Percentiles rank a stretch among this genome's conserved stretches.
Conservation (phyloP, 2,797 vertebrate species). For the Pterois miles region DNA sequence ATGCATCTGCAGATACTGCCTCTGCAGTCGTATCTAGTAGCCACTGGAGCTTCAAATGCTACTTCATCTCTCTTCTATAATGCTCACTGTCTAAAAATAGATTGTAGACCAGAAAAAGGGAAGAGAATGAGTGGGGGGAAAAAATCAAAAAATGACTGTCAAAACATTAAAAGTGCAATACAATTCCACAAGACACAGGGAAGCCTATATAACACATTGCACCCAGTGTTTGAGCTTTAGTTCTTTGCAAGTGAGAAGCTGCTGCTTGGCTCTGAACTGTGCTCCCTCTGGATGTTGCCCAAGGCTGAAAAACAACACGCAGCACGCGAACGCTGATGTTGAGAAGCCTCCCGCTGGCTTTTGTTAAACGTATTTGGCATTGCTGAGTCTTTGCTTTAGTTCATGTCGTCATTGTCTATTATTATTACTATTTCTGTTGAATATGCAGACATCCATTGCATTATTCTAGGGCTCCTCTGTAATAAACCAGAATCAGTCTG, state of each 20-base stretch:
- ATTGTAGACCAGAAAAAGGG: background rate
- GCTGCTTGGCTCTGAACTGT: conserved; percentile 18
- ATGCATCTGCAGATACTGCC: background rate
- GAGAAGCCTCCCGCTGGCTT: background rate
- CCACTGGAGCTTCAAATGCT: background rate
- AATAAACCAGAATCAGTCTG: background rate
- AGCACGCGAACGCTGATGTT: background rate
- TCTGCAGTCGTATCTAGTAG: background rate
- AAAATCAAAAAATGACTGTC: background rate
- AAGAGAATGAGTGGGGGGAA: background rate
- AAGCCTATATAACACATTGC: background rate
- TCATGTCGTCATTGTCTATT: background rate
- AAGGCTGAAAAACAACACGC: conserved; percentile 19
- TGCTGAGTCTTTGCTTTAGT: background rate
- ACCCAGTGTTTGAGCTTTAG: conserved; percentile 6
- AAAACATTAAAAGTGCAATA: conserved; percentile 20
- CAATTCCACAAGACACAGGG: background rate
- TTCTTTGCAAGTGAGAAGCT: conserved; percentile 15
- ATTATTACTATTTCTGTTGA: background rate
- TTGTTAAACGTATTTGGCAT: background rate
- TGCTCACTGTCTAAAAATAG: background rate
- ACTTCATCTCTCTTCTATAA: background rate
- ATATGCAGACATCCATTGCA: background rate
- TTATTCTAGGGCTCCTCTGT: background rate
- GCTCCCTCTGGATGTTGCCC: background rate